These are phyloP conservation scores for Polypedilum pembai DNA, from an alignment of 1,140 invertebrate genomes.

Conservation along the genomic window DNA sequence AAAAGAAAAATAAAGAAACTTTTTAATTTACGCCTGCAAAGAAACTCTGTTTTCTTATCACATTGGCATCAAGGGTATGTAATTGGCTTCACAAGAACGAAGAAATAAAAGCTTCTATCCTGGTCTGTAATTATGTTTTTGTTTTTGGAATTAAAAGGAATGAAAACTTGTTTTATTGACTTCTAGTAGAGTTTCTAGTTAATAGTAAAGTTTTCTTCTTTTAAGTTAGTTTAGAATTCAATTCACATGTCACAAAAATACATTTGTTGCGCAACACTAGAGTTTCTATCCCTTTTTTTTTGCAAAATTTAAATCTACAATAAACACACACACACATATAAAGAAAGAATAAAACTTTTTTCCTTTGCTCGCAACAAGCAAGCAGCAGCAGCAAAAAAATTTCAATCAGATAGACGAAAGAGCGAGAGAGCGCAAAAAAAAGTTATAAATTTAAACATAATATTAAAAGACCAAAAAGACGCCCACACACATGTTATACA, in stretches of 20 bases:
- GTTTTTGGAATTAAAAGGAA: neutral
- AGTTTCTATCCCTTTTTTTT: too few relatives aligned
- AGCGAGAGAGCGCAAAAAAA: neutral
- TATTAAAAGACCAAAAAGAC: neutral
- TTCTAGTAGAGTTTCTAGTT: too few relatives aligned
- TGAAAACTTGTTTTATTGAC: neutral
- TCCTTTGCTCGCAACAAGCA: neutral
- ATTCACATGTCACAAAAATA: too few relatives aligned
- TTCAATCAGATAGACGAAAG: neutral
- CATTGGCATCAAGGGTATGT: neutral
- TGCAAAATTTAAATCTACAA: too few relatives aligned
- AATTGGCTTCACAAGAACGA: neutral
- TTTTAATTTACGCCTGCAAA: constrained; percentile 6
- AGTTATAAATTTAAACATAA: constrained; percentile 14
- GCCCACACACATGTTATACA: neutral
- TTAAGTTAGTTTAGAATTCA: too few relatives aligned
- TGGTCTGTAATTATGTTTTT: neutral
- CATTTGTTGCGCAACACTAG: too few relatives aligned
- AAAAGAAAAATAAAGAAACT: neutral
- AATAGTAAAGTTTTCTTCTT: too few relatives aligned
- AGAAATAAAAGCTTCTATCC: neutral
- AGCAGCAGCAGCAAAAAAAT: neutral
- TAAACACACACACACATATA: too few relatives aligned
- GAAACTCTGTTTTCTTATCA: neutral
- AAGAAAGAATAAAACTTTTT: too few relatives aligned